A percentile compares a stretch with the other conserved stretches of the same genome.
These are phyloP conservation scores for Parus major DNA, from an alignment of 2,113 vertebrate species.

Conservation along the genomic window DNA sequence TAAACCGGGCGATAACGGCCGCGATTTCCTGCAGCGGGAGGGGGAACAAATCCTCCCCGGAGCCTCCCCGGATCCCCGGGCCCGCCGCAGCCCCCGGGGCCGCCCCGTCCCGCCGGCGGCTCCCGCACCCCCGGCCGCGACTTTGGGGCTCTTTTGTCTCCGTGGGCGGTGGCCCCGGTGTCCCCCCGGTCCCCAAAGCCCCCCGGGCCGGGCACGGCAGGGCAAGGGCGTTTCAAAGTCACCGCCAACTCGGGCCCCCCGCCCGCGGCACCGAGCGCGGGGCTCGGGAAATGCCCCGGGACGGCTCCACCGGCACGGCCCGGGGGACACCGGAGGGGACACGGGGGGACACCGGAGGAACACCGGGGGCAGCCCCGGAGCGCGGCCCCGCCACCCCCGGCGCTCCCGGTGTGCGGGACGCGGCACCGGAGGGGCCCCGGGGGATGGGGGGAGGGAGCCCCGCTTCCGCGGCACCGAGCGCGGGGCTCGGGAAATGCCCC, in stretches of 20 bases:
- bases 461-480: too few relatives aligned
- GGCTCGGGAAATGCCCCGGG: neutral
- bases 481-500: too few relatives aligned
- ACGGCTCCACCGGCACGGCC: too few relatives aligned
- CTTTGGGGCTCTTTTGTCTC: neutral
- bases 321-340: too few relatives aligned
- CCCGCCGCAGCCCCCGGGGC: neutral
- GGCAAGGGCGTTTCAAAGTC: slow-evolving; percentile 4
- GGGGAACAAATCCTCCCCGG: neutral
- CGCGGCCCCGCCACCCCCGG: too few relatives aligned
- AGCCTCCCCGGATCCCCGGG: neutral
- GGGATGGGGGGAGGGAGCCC: neutral
- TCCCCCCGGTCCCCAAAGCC: neutral
- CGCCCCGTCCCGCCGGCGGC: neutral
- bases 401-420: too few relatives aligned
- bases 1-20: neutral
- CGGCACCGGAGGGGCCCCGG: too few relatives aligned
- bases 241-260: neutral
- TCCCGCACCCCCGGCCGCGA: neutral
- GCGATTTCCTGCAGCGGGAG: neutral
- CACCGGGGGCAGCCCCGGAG: too few relatives aligned
- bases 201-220: neutral
- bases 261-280: neutral
- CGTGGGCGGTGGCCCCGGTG: neutral
- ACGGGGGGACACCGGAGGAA: too few relatives aligned